Evolutionary conservation across 2,888 invertebrate genomes (phyloP).

Genomic region (Drosophila merina): DNA sequence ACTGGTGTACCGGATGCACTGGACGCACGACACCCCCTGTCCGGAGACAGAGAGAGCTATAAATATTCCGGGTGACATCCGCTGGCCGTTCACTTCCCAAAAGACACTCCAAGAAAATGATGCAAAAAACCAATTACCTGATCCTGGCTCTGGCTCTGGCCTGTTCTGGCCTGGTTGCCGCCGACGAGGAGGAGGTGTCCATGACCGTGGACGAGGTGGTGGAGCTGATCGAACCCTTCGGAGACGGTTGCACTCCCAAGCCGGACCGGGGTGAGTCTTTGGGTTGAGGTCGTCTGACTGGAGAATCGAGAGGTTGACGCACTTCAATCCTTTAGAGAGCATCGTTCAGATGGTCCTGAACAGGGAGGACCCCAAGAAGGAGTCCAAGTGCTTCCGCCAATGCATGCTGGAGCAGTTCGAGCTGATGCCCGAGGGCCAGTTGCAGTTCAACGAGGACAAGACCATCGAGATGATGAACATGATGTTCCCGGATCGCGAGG

Average conservation of each 20-base stretch:
- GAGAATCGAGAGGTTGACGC: neutral
- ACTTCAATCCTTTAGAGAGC: slow-evolving; percentile 49
- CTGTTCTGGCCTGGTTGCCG: slow-evolving; percentile 26
- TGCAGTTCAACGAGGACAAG: slow-evolving; percentile 51
- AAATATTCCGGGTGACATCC: slow-evolving; percentile 4
- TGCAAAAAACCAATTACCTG: slow-evolving; percentile 2
- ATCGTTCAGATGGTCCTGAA: slow-evolving; percentile 70
- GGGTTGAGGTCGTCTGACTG: neutral
- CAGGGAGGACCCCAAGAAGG: slow-evolving; percentile 58
- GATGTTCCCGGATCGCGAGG: slow-evolving; percentile 62
- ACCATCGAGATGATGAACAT: slow-evolving; percentile 62
- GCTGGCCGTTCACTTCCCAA: slow-evolving; percentile 16
- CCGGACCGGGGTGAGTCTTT: slow-evolving; percentile 58
- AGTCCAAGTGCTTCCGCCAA: slow-evolving; percentile 80
- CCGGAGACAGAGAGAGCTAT: slow-evolving; percentile 12
- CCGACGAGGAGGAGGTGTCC: slow-evolving; percentile 48
- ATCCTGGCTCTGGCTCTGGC: slow-evolving; percentile 45
- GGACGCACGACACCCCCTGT: neutral
- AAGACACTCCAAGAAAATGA: slow-evolving; percentile 10
- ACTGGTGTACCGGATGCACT: slow-evolving; percentile 29
- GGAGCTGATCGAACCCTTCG: slow-evolving; percentile 61
- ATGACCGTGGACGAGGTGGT: slow-evolving; percentile 63
- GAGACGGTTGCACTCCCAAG: slow-evolving; percentile 53
- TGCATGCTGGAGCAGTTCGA: slow-evolving; percentile 81
- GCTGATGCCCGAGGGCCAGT: slow-evolving; percentile 55